phyloP scores from a whole-genome alignment of 2,888 invertebrate species.

The Penaeus monodon region DNA sequence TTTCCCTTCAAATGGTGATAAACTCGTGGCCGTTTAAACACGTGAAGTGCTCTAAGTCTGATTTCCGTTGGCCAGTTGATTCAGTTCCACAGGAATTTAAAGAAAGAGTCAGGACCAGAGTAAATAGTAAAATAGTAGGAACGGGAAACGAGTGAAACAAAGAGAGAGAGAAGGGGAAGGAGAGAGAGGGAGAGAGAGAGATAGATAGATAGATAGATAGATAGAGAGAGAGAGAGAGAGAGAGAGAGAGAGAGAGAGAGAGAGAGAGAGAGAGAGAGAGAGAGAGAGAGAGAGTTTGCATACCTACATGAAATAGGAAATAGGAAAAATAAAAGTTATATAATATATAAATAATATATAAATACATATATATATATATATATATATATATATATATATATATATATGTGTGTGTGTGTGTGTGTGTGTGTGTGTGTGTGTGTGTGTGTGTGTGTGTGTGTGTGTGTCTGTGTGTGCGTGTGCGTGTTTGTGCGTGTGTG shows the following conservation, averaged over 20 bases:
- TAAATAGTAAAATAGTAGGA: no score
- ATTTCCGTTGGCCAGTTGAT: no score
- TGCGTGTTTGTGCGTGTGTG: no score
- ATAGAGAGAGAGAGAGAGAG: constrained; percentile 22
- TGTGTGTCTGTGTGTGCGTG: no score
- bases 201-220: constrained; percentile 10
- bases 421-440: neutral
- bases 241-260: constrained; percentile 4
- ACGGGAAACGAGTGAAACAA: no score
- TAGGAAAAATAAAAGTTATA: no score
- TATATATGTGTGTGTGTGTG: neutral
- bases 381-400: neutral
- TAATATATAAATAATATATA: neutral
- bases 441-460: no score
- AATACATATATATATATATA: neutral
- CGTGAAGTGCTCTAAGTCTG: no score
- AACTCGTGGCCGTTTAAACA: no score
- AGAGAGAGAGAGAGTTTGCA: constrained; percentile 19
- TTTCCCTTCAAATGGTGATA: no score
- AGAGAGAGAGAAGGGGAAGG: neutral
- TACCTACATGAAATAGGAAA: neutral
- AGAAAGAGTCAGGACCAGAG: no score
- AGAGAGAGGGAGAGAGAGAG: neutral
- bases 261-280: constrained; percentile 27
- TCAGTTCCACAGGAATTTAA: no score